Evolutionary conservation across 2,113 vertebrate species (phyloP).

Genomic region (Calypte anna): DNA sequence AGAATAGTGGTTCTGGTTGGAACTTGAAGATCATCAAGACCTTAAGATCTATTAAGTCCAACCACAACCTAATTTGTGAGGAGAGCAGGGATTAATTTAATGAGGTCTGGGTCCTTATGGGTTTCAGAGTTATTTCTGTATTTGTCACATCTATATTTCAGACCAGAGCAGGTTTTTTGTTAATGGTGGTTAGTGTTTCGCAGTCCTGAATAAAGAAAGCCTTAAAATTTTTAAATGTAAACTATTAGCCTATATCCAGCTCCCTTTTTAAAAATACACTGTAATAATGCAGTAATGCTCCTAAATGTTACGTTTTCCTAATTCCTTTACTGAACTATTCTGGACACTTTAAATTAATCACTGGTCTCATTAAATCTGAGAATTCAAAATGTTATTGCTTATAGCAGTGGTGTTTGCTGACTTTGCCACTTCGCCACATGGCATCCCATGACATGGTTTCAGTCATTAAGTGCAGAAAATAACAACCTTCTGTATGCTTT

Average conservation of each 20-base stretch:
- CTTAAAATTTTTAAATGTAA: background rate
- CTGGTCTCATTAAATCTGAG: background rate
- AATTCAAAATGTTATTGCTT: background rate
- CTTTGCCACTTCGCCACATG: background rate
- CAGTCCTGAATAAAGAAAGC: background rate
- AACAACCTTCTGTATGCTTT: background rate
- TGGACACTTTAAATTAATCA: background rate
- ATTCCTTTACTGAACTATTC: background rate
- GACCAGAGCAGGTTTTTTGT: background rate
- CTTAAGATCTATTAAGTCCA: too few relatives aligned
- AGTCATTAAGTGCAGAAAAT: background rate
- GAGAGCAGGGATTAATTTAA: background rate
- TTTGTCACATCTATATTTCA: background rate
- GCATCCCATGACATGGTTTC: background rate
- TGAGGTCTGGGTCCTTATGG: background rate
- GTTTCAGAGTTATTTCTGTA: background rate
- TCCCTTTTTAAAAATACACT: background rate
- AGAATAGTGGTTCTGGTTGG: too few relatives aligned
- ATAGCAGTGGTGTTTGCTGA: background rate
- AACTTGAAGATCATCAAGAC: too few relatives aligned
- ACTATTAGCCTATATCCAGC: background rate
- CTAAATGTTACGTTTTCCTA: background rate
- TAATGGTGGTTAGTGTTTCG: background rate
- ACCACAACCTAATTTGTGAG: too few relatives aligned
- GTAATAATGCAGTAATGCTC: background rate